These are phyloP conservation scores for Ancistrus triradiatus DNA, from an alignment of 2,113 vertebrate species.

Conservation along the genomic window DNA sequence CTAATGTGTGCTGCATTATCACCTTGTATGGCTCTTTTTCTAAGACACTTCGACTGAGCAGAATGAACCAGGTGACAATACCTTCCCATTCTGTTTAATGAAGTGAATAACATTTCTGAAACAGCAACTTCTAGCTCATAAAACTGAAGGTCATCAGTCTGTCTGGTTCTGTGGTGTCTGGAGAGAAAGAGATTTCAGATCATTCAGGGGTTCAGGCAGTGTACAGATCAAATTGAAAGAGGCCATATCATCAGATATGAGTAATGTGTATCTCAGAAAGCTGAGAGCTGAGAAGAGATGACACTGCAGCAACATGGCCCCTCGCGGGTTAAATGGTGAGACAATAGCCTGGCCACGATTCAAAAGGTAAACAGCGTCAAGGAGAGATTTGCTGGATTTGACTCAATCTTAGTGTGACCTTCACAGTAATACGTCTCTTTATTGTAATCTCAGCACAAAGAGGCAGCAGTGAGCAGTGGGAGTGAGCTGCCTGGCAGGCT, in stretches of 20 bases:
- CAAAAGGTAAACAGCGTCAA: slow-evolving; percentile 52
- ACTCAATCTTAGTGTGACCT: slow-evolving; percentile 73
- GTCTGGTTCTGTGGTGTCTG: slow-evolving; percentile 64
- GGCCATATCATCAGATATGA: slow-evolving; percentile 32
- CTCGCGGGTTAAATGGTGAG: slow-evolving; percentile 49
- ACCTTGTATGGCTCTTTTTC: slow-evolving; percentile 63
- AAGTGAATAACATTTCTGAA: slow-evolving; percentile 63
- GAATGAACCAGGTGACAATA: slow-evolving; percentile 72
- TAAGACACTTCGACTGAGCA: slow-evolving; percentile 67
- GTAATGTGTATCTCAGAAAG: slow-evolving; percentile 15
- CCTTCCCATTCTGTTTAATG: slow-evolving; percentile 68
- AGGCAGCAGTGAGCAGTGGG: slow-evolving; percentile 49
- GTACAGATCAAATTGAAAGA: slow-evolving; percentile 34
- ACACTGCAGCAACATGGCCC: slow-evolving; percentile 5
- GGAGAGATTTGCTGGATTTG: slow-evolving; percentile 50
- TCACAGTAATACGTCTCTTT: slow-evolving; percentile 65
- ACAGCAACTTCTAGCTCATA: slow-evolving; percentile 54
- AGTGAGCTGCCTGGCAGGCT: slow-evolving; percentile 68
- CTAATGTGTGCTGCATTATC: slow-evolving; percentile 48
- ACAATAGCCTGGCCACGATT: slow-evolving; percentile 48
- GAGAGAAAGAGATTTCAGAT: slow-evolving; percentile 42
- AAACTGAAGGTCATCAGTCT: slow-evolving; percentile 59
- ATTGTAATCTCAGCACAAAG: slow-evolving; percentile 70
- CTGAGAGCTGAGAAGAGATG: slow-evolving; percentile 17
- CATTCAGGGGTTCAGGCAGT: slow-evolving; percentile 23